Evolutionary conservation across 2,797 vertebrate genomes (phyloP).

Genomic region (Lepilemur septentrionalis): DNA sequence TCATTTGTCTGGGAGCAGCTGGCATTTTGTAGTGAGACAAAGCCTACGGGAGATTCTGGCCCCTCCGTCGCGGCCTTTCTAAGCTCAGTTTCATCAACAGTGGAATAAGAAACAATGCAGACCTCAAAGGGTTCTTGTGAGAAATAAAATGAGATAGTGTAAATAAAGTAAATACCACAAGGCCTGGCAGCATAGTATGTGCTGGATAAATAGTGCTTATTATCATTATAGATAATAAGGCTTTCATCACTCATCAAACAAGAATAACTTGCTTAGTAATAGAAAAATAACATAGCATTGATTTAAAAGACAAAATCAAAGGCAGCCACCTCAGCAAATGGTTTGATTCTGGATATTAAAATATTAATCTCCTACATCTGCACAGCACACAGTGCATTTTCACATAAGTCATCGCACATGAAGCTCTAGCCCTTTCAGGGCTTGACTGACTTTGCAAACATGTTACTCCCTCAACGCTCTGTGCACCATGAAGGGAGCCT

Average conservation of each 20-base stretch:
- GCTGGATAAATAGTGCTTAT: neutral
- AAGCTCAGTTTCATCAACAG: neutral
- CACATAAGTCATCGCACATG: neutral
- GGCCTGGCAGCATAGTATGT: neutral
- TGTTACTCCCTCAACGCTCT: neutral
- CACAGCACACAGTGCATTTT: neutral
- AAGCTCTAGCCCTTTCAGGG: neutral
- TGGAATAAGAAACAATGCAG: neutral
- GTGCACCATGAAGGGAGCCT: neutral
- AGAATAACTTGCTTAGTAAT: conserved; percentile 22
- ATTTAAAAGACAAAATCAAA: conserved; percentile 59
- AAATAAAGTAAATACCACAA: conserved; percentile 20
- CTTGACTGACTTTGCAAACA: neutral
- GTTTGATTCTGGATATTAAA: conserved; percentile 29
- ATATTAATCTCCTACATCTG: neutral
- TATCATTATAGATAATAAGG: conserved; percentile 6
- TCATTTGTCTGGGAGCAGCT: neutral
- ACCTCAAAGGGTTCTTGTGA: conserved; percentile 4
- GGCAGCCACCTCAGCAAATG: conserved; percentile 14
- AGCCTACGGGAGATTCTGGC: neutral
- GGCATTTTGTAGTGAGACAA: neutral
- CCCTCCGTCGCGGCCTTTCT: neutral
- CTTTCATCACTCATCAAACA: conserved; percentile 45
- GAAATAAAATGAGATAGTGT: conserved; percentile 23
- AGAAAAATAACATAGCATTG: conserved; percentile 43